These are phyloP conservation scores for Columba janthina DNA, from an alignment of 2,113 vertebrate species.

Conservation along the genomic window DNA sequence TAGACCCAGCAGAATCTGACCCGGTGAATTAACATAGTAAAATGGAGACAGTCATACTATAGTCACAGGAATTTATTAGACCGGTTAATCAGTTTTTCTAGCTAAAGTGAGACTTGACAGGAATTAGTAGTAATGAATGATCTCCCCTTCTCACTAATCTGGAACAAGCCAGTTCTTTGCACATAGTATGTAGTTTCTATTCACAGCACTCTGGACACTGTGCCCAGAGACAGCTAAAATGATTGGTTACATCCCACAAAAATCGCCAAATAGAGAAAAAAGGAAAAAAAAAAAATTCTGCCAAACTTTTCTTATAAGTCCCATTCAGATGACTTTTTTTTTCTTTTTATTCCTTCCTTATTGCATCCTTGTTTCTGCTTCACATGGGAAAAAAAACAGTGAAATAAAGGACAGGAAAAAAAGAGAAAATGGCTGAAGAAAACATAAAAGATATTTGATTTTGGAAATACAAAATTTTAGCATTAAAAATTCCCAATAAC, in stretches of 20 bases:
- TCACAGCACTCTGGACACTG: background rate
- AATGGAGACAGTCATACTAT: background rate
- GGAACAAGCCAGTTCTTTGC: background rate
- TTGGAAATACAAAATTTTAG: background rate
- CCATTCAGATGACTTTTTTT: background rate
- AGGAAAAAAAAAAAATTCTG: background rate
- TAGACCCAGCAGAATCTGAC: background rate
- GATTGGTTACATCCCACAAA: background rate
- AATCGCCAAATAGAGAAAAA: background rate
- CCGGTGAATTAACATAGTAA: background rate
- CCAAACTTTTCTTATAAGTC: background rate
- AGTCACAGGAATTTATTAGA: background rate
- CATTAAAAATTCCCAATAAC: background rate
- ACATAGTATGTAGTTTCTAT: background rate
- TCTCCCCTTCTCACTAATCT: background rate
- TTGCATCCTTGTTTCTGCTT: background rate
- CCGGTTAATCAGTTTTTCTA: background rate
- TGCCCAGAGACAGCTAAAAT: background rate
- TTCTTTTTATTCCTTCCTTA: background rate
- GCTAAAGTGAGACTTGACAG: constrained; percentile 11
- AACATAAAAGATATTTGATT: background rate
- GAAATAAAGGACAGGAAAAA: background rate
- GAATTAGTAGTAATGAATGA: background rate
- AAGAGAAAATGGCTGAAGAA: background rate
- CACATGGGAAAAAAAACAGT: background rate